These are phyloP conservation scores for Galeopsomyia nigrocyanea DNA, from an alignment of 2,888 invertebrate genomes.

Conservation along the genomic window DNA sequence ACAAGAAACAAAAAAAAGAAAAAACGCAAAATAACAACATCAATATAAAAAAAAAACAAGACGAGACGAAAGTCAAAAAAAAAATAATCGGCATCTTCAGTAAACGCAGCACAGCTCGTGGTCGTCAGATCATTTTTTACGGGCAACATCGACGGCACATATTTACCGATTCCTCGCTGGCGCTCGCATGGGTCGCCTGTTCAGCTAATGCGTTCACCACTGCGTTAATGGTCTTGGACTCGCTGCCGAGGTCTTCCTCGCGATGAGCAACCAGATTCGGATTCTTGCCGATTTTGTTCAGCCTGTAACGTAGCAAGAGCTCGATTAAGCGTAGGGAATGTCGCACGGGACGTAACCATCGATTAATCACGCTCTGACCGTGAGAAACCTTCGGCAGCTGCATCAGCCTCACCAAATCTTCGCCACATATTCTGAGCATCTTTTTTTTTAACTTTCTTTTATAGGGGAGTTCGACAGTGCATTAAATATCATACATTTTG, in stretches of 20 bases:
- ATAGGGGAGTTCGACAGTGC: conserved; percentile 41
- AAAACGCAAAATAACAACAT: not conserved
- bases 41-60: not conserved
- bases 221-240: conserved; percentile 90
- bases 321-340: conserved; percentile 69
- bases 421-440: conserved; percentile 4
- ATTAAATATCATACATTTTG: conserved; percentile 44
- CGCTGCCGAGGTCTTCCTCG: conserved; percentile 77
- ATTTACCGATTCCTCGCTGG: conserved; percentile 80
- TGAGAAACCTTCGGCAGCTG: conserved; percentile 56
- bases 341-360: conserved; percentile 63
- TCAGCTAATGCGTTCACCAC: conserved; percentile 93
- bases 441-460: not conserved
- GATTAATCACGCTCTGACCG: conserved; percentile 63
- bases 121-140: too few species aligned
- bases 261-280: conserved; percentile 89
- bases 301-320: conserved; percentile 70
- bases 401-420: conserved; percentile 36
- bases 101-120: not conserved
- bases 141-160: conserved; percentile 17
- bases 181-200: conserved; percentile 88
- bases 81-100: not conserved
- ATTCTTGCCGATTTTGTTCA: conserved; percentile 99
- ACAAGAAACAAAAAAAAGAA: not conserved
- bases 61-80: not conserved